These are phyloP conservation scores for Hymenopus coronatus DNA, from an alignment of 2,888 invertebrate species.

Conservation along the genomic window DNA sequence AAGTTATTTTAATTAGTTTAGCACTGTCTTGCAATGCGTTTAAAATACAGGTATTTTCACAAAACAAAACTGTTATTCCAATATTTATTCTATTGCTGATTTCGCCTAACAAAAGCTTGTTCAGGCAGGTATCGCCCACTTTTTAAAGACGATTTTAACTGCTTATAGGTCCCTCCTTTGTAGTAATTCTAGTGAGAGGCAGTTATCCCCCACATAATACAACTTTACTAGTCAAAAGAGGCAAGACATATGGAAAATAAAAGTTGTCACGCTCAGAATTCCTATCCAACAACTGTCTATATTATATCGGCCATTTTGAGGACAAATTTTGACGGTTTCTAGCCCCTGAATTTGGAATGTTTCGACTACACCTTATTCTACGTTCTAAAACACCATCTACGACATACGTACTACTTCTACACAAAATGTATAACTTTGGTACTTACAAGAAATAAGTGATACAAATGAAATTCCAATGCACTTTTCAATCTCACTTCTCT, in stretches of 20 bases:
- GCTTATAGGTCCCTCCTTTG: not conserved
- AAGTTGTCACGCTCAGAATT: not conserved
- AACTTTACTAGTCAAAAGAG: not conserved
- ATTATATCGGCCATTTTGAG: conserved; percentile 29
- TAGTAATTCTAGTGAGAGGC: not conserved
- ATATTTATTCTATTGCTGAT: not conserved
- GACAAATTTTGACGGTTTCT: conserved; percentile 13
- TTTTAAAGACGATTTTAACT: not conserved
- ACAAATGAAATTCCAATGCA: not conserved
- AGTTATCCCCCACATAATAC: not conserved
- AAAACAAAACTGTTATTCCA: too few species aligned
- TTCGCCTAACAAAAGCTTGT: not conserved
- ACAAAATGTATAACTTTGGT: not conserved
- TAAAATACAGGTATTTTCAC: too few species aligned
- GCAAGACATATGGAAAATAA: not conserved
- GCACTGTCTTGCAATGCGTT: too few species aligned
- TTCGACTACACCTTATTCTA: not conserved
- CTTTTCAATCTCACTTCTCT: not conserved
- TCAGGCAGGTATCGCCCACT: not conserved
- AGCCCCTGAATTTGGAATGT: not conserved
- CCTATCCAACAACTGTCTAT: not conserved
- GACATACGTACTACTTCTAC: not conserved
- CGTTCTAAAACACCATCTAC: not conserved
- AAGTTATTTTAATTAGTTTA: too few species aligned
- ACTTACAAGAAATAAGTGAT: conserved; percentile 4